A percentile compares a stretch with the other conserved stretches of the same genome.
These are phyloP conservation scores for Proteles cristata DNA, from an alignment of 2,113 vertebrate genomes.

Conservation along the genomic window DNA sequence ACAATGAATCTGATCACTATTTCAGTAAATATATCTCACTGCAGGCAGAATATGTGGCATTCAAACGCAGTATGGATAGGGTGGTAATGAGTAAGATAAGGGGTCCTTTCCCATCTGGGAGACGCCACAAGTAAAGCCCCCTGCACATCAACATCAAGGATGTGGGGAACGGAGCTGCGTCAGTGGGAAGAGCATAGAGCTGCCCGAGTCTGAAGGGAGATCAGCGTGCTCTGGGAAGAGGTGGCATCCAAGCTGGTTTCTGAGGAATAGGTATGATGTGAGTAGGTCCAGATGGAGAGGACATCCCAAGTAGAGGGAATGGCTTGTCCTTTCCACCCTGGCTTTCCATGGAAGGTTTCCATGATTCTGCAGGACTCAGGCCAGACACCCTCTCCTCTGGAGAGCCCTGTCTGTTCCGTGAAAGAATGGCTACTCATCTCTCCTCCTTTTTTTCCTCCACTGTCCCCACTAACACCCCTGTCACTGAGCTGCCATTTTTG, in stretches of 20 bases:
- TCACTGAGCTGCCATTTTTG: not conserved
- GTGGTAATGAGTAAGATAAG: not conserved
- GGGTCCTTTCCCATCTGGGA: not conserved
- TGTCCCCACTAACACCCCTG: not conserved
- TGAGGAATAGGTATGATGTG: too few relatives aligned
- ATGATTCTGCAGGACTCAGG: not conserved
- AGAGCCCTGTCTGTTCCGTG: not conserved
- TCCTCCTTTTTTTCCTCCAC: not conserved
- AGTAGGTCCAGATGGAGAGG: not conserved
- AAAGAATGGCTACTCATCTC: not conserved
- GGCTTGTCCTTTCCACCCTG: not conserved
- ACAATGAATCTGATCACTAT: too few relatives aligned
- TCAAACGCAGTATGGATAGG: not conserved
- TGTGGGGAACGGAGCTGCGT: fast-evolving
- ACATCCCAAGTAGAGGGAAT: not conserved
- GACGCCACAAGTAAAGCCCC: too few relatives aligned
- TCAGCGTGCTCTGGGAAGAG: not conserved
- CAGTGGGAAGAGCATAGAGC: not conserved
- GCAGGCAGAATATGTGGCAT: not conserved
- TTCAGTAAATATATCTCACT: not conserved
- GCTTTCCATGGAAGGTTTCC: not conserved
- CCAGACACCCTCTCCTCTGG: not conserved
- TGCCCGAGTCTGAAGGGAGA: not conserved
- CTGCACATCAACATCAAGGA: too few relatives aligned
- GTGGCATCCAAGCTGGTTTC: not conserved